phyloP scores from a whole-genome alignment of 2,113 vertebrate genomes.

The Corythoichthys haematopterus region DNA sequence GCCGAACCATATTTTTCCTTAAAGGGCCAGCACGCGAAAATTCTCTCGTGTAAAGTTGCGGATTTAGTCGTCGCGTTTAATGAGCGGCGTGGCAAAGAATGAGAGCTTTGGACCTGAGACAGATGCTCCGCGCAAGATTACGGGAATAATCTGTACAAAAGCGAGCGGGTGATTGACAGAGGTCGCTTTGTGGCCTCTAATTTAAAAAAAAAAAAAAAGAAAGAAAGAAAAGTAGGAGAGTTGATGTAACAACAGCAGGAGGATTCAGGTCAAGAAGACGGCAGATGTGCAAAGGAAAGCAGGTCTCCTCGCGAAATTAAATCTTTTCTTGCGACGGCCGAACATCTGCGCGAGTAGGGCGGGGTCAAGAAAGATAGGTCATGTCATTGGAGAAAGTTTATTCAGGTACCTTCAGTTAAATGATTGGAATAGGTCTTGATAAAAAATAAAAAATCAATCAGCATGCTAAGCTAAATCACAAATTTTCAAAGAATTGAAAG shows the following conservation, averaged over 20 bases:
- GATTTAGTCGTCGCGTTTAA: background rate
- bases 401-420: too few relatives aligned
- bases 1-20: too few relatives aligned
- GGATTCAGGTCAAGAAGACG: background rate
- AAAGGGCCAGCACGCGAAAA: background rate
- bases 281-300: background rate
- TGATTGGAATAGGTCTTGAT: too few relatives aligned
- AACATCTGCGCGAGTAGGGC: background rate
- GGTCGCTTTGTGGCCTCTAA: slow-evolving; percentile 21
- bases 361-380: background rate
- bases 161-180: slow-evolving; percentile 27
- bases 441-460: too few relatives aligned
- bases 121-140: slow-evolving; percentile 50
- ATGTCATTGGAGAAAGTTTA: background rate
- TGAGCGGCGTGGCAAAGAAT: background rate
- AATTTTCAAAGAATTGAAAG: too few relatives aligned
- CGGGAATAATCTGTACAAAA: slow-evolving; percentile 15
- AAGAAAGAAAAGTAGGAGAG: slow-evolving; percentile 20
- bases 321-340: background rate
- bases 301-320: background rate
- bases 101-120: slow-evolving; percentile 46
- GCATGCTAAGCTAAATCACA: too few relatives aligned
- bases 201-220: slow-evolving; percentile 26
- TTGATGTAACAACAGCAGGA: slow-evolving; percentile 25
- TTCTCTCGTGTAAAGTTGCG: background rate